phyloP scores from a whole-genome alignment of 2,797 vertebrate species.

The Clamator glandarius region DNA sequence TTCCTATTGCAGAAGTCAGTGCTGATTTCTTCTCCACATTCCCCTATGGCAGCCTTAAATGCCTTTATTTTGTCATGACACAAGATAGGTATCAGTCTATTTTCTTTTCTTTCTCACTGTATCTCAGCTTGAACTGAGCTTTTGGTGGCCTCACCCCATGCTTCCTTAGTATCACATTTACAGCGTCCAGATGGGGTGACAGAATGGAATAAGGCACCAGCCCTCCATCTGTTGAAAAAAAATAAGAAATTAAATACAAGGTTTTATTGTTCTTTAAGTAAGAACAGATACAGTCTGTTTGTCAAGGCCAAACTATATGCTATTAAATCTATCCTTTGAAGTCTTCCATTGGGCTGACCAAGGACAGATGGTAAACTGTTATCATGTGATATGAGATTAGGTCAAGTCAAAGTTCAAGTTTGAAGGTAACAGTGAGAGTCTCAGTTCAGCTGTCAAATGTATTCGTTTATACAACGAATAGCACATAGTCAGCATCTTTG shows the following conservation, averaged over 20 bases:
- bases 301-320: conserved; percentile 84
- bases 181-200: conserved; percentile 76
- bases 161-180: conserved; percentile 63
- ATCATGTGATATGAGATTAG: conserved; percentile 82
- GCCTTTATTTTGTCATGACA: conserved; percentile 7
- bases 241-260: conserved; percentile 79
- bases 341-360: conserved; percentile 76
- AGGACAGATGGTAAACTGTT: conserved; percentile 83
- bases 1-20: neutral
- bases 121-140: conserved; percentile 54
- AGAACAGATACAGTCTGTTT: conserved; percentile 85
- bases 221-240: conserved; percentile 84
- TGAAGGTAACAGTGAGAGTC: conserved; percentile 72
- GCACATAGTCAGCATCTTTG: conserved; percentile 52
- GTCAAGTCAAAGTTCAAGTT: conserved; percentile 89
- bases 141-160: conserved; percentile 62
- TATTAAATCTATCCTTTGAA: conserved; percentile 84
- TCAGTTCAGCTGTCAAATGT: conserved; percentile 54
- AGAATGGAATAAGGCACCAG: conserved; percentile 69
- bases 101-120: conserved; percentile 43
- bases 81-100: neutral
- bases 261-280: conserved; percentile 85
- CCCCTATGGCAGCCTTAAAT: conserved; percentile 1
- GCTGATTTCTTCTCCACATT: conserved; percentile 16
- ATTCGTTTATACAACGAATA: conserved; percentile 11